These are phyloP conservation scores for Hofmannophila pseudospretella DNA, from an alignment of 2,888 invertebrate species.

Conservation along the genomic window DNA sequence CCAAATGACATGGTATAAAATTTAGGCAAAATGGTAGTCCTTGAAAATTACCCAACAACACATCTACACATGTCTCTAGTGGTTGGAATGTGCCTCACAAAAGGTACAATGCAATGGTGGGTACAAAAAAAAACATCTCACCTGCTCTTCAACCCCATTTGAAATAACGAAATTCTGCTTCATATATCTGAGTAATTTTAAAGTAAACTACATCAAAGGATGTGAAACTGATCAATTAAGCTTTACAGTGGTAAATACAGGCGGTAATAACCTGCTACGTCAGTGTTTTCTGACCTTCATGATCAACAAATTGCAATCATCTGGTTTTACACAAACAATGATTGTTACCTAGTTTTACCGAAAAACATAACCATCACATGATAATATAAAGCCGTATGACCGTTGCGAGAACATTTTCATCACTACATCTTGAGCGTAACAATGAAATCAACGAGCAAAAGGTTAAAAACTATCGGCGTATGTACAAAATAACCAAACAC, in stretches of 20 bases:
- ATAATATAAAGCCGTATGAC: slow-evolving; percentile 29
- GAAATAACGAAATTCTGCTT: slow-evolving; percentile 9
- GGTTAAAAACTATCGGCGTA: slow-evolving; percentile 63
- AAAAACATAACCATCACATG: slow-evolving; percentile 20
- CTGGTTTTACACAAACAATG: slow-evolving; percentile 49
- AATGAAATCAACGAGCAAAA: slow-evolving; percentile 52
- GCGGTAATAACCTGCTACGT: slow-evolving; percentile 25
- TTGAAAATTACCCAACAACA: slow-evolving; percentile 8
- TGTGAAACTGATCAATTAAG: not conserved
- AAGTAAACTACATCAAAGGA: not conserved
- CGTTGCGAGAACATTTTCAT: slow-evolving; percentile 50
- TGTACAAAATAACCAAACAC: slow-evolving; percentile 63
- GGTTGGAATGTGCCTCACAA: not conserved
- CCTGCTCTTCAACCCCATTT: slow-evolving; percentile 8
- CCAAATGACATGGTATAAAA: not conserved
- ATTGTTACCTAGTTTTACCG: slow-evolving; percentile 26
- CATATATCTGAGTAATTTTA: too few species aligned
- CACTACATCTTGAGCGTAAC: slow-evolving; percentile 43
- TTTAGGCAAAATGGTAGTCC: slow-evolving; percentile 5
- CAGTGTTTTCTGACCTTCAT: slow-evolving; percentile 43
- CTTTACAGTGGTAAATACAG: slow-evolving; percentile 1
- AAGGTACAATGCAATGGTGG: not conserved
- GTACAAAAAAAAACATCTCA: slow-evolving; percentile 8
- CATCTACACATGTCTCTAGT: slow-evolving; percentile 5
- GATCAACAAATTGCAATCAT: slow-evolving; percentile 51